phyloP scores from a whole-genome alignment of 2,888 invertebrate genomes.

The Adelognathus sp. region DNA sequence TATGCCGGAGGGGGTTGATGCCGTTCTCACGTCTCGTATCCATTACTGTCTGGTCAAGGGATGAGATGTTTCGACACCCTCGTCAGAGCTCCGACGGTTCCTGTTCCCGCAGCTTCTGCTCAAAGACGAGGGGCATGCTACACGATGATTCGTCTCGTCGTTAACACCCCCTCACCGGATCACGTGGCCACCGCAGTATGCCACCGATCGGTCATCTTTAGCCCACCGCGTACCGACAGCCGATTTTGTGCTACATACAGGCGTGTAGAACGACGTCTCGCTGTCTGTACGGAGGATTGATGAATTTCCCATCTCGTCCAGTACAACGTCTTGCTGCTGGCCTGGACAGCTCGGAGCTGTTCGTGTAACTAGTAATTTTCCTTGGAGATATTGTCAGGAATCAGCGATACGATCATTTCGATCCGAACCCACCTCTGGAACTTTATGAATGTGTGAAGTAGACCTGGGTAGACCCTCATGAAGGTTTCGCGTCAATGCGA shows the following conservation, averaged over 20 bases:
- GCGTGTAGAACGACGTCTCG: neutral
- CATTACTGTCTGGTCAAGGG: slow-evolving; percentile 28
- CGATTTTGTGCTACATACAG: slow-evolving; percentile 64
- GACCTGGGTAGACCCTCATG: too few species aligned
- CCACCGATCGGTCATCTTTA: slow-evolving; percentile 75
- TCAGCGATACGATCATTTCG: too few species aligned
- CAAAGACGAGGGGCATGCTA: slow-evolving; percentile 29
- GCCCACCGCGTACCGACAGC: slow-evolving; percentile 69
- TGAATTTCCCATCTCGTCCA: slow-evolving; percentile 57
- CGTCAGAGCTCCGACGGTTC: neutral
- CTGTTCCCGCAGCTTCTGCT: slow-evolving; percentile 1
- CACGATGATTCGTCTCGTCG: slow-evolving; percentile 62
- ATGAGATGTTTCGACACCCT: slow-evolving; percentile 30
- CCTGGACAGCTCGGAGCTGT: too few species aligned
- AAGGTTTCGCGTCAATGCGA: too few species aligned
- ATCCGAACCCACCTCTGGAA: too few species aligned
- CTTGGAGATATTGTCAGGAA: too few species aligned
- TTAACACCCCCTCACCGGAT: slow-evolving; percentile 68
- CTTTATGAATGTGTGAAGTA: too few species aligned
- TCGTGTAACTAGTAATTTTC: too few species aligned
- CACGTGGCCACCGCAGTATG: slow-evolving; percentile 35
- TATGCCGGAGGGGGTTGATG: neutral
- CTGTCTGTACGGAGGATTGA: slow-evolving; percentile 60
- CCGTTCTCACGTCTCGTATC: slow-evolving; percentile 26
- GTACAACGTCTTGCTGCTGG: neutral